Evolutionary conservation across 2,888 invertebrate species (phyloP), one percentile per base, ranked within the genome.

Genomic region (Drosophila macrothrix): DNA sequence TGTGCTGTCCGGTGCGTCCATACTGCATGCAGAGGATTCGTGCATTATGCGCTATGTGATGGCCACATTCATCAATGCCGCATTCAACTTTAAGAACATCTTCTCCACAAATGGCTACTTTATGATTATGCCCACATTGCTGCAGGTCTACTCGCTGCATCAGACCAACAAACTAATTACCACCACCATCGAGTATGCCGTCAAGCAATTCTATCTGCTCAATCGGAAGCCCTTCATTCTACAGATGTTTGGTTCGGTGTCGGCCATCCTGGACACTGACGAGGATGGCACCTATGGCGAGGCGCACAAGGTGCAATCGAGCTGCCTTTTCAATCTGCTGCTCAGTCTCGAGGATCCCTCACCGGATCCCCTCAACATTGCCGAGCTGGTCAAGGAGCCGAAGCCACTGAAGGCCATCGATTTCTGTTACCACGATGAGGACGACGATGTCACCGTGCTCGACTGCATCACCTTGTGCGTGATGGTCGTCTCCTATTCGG

Each of bases 401-500:
- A 97, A 97, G 84, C 98, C 98, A 0, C 94, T 99, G 22, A 97
- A 98, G 92, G 98, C 99, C 0, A 97, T 99, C 62, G 99, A 99
- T 94, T 99, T 99, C 93, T 99, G 99, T 93, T 99, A 99, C 93
- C 97, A 99, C 82, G 99, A 99, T 92, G 99, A 99, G 92, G 97
- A 98, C 61, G 99, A 99, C 93, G 98, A 98, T 95, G 99, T 99
- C 62, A 98, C 97, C 14, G 97, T 99, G 10, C 94, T 99, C 73
- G 99, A 99, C 92, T 99, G 99, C 85, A 98, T 99, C 91, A 98
- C 99, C n/a, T 95, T 99, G 65, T 99, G 99, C 92, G 99, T 99
- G 0, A 99, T 99, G 96, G 99, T 99, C 0, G 98, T 99, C 7
- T 99, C 99, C 0, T 99, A 99, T 93, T 97, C 99, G 0, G 98